Evolutionary conservation across 2,888 invertebrate species (phyloP), one percentile per base, ranked within the genome.

Genomic region (Tachina grossa): DNA sequence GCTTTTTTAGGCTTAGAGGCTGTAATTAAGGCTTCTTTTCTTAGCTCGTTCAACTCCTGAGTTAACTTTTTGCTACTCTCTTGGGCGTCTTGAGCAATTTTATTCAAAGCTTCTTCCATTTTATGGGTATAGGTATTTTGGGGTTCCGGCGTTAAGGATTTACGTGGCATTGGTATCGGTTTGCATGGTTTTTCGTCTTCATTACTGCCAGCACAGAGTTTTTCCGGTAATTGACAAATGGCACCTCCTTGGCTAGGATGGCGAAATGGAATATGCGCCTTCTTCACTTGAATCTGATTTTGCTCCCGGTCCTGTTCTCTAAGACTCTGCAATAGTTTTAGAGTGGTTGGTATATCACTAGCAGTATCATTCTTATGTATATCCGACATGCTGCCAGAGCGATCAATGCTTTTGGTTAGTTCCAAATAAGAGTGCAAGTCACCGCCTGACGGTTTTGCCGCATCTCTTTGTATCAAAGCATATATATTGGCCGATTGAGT

Each of bases 401-500:
- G 94, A 90, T 95, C 95, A 74, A 95, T 91, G 41, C 93, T 93
- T 14, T 94, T 91, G 53, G 93, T 91, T 88, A 94, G 92, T 86
- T 94, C 94, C 61, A 94, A 90, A 65, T 94, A 95, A 82, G 95
- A 95, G 53, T 93, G 93, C 10, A 95, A 93, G 92, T 92, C 92
- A 0, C 93, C 93, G 0, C 93, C 93, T 1, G 92, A 92, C 9
- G 92, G 93, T 79, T 92, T 93, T 1, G 92, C 92, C 0, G 92
- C 93, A 88, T 95, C 95, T 88, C 95, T 94, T 89, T 95, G 95
- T 83, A 97, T 95, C 89, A 97, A 94, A 85, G 95, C 95, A 83
- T 96, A 96, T 86, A 97, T 95, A 91, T 97, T 97, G 0, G 97
- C 97, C 0, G 97, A 97, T 68, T 97, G 93, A 3, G 97, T 97